These are phyloP conservation scores for Echeneis naucrates DNA, from an alignment of 2,797 vertebrate genomes.

Conservation along the genomic window DNA sequence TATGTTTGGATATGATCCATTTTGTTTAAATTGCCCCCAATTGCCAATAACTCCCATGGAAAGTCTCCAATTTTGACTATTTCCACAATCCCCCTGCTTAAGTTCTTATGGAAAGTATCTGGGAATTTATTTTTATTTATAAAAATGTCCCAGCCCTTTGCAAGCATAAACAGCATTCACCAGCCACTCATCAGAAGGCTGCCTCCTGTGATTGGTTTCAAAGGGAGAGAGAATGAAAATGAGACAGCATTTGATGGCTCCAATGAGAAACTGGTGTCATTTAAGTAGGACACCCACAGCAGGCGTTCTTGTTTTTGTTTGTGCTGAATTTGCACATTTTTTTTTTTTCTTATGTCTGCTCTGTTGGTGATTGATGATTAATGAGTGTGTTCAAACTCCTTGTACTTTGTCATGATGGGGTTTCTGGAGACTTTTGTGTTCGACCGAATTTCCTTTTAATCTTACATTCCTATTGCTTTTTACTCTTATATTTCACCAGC, in stretches of 20 bases:
- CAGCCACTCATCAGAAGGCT: conserved; percentile 28
- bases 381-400: conserved; percentile 21
- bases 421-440: not conserved
- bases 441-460: not conserved
- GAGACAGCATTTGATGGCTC: conserved; percentile 26
- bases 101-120: too few species aligned
- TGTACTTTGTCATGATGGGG: not conserved
- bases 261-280: conserved; percentile 27
- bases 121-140: too few species aligned
- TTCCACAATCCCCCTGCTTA: too few species aligned
- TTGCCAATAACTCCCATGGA: too few species aligned
- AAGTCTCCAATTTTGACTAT: too few species aligned
- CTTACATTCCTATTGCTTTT: not conserved
- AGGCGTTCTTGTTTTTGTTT: conserved; percentile 42
- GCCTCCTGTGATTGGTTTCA: conserved; percentile 43
- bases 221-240: conserved; percentile 37
- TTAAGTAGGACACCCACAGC: conserved; percentile 45
- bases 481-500: not conserved
- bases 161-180: too few species aligned
- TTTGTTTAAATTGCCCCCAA: too few species aligned
- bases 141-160: too few species aligned
- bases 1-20: too few species aligned
- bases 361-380: conserved; percentile 29
- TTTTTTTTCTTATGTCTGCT: conserved; percentile 42
- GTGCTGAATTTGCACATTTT: conserved; percentile 35